A percentile compares a stretch with the other conserved stretches of the same genome.
phyloP scores from a whole-genome alignment of 1,140 invertebrate genomes.

The Drosophila serrata region DNA sequence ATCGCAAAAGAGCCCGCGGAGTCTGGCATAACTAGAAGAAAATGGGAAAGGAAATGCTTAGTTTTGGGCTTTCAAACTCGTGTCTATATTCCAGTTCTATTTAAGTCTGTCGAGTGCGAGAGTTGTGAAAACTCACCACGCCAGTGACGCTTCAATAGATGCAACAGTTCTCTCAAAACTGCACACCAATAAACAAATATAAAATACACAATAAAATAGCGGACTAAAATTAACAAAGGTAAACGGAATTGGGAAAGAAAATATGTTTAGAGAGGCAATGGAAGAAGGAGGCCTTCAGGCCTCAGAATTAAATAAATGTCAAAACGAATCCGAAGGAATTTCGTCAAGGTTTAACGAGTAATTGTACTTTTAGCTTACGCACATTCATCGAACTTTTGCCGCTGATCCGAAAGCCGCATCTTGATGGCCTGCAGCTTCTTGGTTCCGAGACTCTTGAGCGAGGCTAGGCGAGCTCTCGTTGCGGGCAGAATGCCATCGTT shows the following conservation, averaged over 20 bases:
- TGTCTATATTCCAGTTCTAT: neutral
- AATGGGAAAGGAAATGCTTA: neutral
- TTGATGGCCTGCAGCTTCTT: slow-evolving; percentile 89
- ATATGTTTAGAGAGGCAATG: slow-evolving; percentile 20
- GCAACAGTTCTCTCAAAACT: slow-evolving; percentile 64
- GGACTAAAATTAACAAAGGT: slow-evolving; percentile 45
- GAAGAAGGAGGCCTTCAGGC: neutral
- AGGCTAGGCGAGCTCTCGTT: slow-evolving; percentile 87
- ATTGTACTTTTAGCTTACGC: slow-evolving; percentile 39
- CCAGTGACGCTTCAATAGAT: slow-evolving; percentile 65
- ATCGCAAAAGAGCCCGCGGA: slow-evolving; percentile 74
- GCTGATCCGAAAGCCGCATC: slow-evolving; percentile 88
- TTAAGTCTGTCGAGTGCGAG: slow-evolving; percentile 37
- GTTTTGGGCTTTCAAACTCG: accelerated
- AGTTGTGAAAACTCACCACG: slow-evolving; percentile 66
- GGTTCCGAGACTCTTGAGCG: slow-evolving; percentile 89
- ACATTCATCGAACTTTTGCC: slow-evolving; percentile 85
- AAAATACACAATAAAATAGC: slow-evolving; percentile 34
- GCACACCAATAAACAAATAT: slow-evolving; percentile 45
- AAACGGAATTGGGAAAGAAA: slow-evolving; percentile 37
- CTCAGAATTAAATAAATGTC: neutral
- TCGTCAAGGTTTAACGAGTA: neutral
- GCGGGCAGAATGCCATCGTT: slow-evolving; percentile 85
- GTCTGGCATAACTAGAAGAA: slow-evolving; percentile 76
- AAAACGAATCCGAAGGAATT: neutral